Base-by-base conservation (phyloP, 2,888 invertebrate species). In the Drosophila bunnanda region DNA sequence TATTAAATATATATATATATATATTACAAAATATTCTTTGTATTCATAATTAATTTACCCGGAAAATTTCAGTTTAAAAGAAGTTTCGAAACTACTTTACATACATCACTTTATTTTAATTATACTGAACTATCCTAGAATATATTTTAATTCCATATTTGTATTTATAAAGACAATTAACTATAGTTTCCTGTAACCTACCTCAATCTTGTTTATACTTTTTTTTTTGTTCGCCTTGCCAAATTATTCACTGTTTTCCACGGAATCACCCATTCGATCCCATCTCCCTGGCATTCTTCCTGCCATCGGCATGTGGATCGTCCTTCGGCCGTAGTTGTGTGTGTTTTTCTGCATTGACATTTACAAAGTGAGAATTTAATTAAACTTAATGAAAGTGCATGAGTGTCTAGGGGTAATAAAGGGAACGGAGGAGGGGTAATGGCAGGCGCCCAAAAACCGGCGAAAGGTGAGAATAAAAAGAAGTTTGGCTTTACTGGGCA, bases 361-460 rank as follows among this genome's bases (percentile, higher is more conserved):
- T 88, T 85, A 83, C 83, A 88, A 83, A 88, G 83, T 88, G 83
- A 83, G 83, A 83, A 83, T 83, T 83, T 83, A 83, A 83, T 83
- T 83, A 83, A 83, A 88, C 67, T 83, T 83, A 83, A 83, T 83
- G 86, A 88, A 83, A 83, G 88, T 83, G 86, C 88, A 83, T 74
- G 88, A 84, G 74, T 55, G 73, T 65, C 68, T 44, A 38, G 60
- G 88, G 85, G 76, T 72, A 41, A 41, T 60, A 60, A 60, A 60
- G 59, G 79, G 57, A 62, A 53, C 41, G 52, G 70, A 46, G 60
- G 66, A 52, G 46, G 41, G 55, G 32, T 50, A 50, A 50, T 66
- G 68, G 65, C 57, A 57, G 20, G 32, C 10, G 52, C 34, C 54
- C 53, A 71, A 28, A 54, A 28, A 54, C 43, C 41, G 30, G 36